phyloP scores from a whole-genome alignment of 2,113 vertebrate species.

The Podilymbus podiceps region DNA sequence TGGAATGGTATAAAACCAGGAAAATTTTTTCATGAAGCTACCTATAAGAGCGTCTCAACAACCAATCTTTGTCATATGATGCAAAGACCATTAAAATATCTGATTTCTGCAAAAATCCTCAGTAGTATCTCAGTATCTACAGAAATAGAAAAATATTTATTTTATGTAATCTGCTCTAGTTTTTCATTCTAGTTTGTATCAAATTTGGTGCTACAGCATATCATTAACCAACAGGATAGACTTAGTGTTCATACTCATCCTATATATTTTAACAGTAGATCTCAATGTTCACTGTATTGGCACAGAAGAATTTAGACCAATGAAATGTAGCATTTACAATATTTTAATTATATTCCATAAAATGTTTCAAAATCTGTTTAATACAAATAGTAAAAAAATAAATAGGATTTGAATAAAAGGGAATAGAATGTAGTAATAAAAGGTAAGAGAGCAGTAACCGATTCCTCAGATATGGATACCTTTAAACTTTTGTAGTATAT shows the following conservation, averaged over 20 bases:
- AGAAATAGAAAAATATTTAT: neutral
- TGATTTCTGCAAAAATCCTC: neutral
- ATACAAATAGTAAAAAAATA: neutral
- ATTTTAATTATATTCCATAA: neutral
- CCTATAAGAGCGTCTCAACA: neutral
- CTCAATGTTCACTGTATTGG: neutral
- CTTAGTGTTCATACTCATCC: neutral
- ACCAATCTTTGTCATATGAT: neutral
- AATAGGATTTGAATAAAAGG: neutral
- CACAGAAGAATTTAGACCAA: neutral
- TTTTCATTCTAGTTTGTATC: neutral
- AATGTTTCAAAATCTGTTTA: neutral
- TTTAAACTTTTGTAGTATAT: constrained; percentile 94
- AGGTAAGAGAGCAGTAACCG: neutral
- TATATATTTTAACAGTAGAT: neutral
- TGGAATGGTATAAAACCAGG: neutral
- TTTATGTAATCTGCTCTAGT: neutral
- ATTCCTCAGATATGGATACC: constrained; percentile 69
- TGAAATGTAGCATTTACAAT: neutral
- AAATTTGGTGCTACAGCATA: neutral
- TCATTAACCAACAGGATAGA: neutral
- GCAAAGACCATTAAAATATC: neutral
- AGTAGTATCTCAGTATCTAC: neutral
- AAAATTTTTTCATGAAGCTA: neutral
- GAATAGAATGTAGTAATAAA: neutral